A percentile compares a stretch with the other conserved stretches of the same genome.
These are phyloP conservation scores for Poeciliopsis gracilis DNA, from an alignment of 2,797 vertebrate genomes.

Conservation along the genomic window DNA sequence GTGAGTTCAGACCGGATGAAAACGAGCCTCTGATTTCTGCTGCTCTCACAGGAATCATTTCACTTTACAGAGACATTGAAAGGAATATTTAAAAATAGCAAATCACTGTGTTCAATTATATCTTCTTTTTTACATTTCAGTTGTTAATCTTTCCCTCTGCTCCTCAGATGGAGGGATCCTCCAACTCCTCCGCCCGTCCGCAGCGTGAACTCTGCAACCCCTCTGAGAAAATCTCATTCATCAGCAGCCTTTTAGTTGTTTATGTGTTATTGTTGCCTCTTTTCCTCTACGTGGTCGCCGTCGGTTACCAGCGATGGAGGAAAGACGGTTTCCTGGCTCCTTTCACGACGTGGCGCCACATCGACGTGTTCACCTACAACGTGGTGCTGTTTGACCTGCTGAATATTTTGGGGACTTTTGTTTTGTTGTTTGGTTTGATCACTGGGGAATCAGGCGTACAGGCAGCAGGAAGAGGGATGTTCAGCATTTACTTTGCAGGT, in stretches of 20 bases:
- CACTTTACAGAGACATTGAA: background rate
- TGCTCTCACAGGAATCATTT: background rate
- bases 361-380: conserved; percentile 2
- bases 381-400: background rate
- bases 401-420: background rate
- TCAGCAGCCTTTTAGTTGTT: background rate
- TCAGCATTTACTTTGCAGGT: background rate
- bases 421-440: background rate
- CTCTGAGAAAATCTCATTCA: background rate
- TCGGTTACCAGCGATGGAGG: background rate
- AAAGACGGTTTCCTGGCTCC: background rate
- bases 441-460: background rate
- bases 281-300: too few relatives aligned
- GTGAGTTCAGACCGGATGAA: background rate
- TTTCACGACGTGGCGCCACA: background rate
- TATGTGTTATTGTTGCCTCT: too few relatives aligned
- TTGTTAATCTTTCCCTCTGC: background rate
- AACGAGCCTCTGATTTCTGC: too few relatives aligned
- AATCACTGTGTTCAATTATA: background rate
- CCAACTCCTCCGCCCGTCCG: background rate
- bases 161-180: background rate
- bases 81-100: background rate
- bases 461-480: background rate
- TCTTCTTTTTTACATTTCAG: background rate
- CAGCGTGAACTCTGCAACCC: background rate